Conservation (phyloP, 2,113 vertebrate species). For the Cricetomys ansorgei region DNA sequence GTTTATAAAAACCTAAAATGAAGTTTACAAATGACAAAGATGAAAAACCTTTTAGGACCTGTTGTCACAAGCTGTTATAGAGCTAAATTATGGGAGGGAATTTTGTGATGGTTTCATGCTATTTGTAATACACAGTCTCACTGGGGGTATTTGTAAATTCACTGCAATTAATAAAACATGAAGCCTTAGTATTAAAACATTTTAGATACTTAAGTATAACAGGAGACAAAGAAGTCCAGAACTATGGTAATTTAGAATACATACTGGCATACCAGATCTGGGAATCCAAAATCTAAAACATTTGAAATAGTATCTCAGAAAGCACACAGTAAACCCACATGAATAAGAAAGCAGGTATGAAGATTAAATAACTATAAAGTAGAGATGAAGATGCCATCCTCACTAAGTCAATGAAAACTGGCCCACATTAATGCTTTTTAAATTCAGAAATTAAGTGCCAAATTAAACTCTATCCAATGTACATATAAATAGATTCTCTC, state of each 20-base stretch:
- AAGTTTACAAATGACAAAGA: neutral
- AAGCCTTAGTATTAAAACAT: neutral
- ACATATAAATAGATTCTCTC: neutral
- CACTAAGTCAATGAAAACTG: neutral
- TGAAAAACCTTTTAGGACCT: neutral
- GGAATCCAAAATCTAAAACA: neutral
- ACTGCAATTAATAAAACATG: neutral
- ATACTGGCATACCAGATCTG: neutral
- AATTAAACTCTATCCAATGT: neutral
- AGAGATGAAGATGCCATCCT: neutral
- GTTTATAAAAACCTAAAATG: neutral
- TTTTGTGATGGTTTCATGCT: neutral
- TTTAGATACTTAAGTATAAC: neutral
- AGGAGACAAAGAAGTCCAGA: neutral
- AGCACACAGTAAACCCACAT: neutral
- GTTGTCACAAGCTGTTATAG: neutral
- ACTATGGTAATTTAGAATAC: neutral
- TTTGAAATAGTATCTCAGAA: neutral
- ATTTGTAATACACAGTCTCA: neutral
- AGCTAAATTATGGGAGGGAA: neutral
- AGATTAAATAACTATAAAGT: conserved; percentile 11
- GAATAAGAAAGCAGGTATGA: neutral
- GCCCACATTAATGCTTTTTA: neutral
- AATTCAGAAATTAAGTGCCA: neutral
- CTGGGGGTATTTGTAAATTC: neutral